Percentiles rank a stretch among this genome's conserved stretches.
These are phyloP conservation scores for Oenanthe oenanthe DNA, from an alignment of 2,113 vertebrate species.

Conservation along the genomic window DNA sequence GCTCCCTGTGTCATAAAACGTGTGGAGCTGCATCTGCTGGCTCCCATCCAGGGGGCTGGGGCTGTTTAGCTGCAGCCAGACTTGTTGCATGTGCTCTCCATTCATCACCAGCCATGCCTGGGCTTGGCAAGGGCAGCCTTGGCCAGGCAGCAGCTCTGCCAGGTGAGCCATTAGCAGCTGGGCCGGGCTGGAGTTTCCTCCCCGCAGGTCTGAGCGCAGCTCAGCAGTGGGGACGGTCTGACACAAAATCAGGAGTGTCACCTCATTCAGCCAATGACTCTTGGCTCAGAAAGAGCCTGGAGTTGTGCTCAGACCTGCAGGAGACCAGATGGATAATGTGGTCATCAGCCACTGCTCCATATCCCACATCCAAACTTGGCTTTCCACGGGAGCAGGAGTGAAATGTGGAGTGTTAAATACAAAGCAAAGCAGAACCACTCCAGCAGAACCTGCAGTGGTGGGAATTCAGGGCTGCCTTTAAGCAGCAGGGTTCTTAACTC, in stretches of 20 bases:
- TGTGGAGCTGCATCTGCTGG: not conserved
- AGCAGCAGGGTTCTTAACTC: constrained; percentile 64
- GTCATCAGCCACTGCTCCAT: constrained; percentile 9
- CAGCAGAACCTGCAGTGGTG: constrained; percentile 54
- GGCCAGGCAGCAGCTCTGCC: not conserved
- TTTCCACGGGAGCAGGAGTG: constrained; percentile 19
- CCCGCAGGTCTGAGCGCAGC: not conserved
- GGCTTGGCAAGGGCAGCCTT: not conserved
- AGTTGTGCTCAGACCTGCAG: constrained; percentile 9
- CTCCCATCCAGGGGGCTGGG: not conserved
- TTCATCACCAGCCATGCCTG: constrained; percentile 4
- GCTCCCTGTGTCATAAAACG: not conserved
- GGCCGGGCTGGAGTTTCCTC: not conserved
- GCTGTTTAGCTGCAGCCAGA: not conserved
- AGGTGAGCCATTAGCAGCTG: not conserved
- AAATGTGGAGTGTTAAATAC: constrained; percentile 61
- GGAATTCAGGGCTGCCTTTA: constrained; percentile 68
- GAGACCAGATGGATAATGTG: constrained; percentile 65
- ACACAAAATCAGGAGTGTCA: not conserved
- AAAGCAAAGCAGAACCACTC: constrained; percentile 64
- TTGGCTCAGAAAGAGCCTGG: constrained; percentile 42
- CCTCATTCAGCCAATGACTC: not conserved
- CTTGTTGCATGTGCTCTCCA: constrained; percentile 38
- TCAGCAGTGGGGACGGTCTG: not conserved
- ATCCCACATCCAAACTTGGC: constrained; percentile 43